phyloP scores from a whole-genome alignment of 2,888 invertebrate species.

The Escarpia spicata region DNA sequence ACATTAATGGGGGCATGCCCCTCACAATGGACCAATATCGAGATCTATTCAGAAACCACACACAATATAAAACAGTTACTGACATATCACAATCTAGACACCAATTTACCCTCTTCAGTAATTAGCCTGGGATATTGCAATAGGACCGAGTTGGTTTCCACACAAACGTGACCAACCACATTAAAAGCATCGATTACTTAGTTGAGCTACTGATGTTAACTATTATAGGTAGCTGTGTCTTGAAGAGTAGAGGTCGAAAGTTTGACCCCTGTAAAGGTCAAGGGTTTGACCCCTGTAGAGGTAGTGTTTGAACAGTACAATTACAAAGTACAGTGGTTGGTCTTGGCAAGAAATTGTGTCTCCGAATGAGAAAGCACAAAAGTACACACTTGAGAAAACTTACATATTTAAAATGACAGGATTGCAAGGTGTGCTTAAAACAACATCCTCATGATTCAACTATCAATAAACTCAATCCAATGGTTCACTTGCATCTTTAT shows the following conservation, averaged over 20 bases:
- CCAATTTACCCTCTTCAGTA: conserved; percentile 1
- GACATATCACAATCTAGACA: conserved; percentile 16
- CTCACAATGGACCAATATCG: neutral
- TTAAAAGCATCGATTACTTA: no score
- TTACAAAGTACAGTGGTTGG: neutral
- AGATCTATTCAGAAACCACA: conserved; percentile 10
- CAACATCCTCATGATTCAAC: neutral
- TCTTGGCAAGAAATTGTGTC: conserved; percentile 8
- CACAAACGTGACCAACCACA: no score
- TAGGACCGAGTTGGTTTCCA: neutral
- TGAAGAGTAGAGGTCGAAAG: neutral
- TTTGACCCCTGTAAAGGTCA: neutral
- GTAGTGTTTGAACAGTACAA: neutral
- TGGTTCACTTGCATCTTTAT: neutral
- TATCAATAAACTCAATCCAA: neutral
- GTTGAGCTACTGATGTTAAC: neutral
- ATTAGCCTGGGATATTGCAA: neutral
- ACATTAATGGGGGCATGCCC: neutral
- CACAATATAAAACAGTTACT: neutral
- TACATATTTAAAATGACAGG: neutral
- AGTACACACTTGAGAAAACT: neutral
- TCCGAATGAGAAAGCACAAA: neutral
- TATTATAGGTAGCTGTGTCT: no score
- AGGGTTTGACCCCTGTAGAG: neutral
- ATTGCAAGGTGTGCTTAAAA: neutral